Evolutionary conservation across 2,888 invertebrate species (phyloP).

Genomic region (Baronia brevicornis): DNA sequence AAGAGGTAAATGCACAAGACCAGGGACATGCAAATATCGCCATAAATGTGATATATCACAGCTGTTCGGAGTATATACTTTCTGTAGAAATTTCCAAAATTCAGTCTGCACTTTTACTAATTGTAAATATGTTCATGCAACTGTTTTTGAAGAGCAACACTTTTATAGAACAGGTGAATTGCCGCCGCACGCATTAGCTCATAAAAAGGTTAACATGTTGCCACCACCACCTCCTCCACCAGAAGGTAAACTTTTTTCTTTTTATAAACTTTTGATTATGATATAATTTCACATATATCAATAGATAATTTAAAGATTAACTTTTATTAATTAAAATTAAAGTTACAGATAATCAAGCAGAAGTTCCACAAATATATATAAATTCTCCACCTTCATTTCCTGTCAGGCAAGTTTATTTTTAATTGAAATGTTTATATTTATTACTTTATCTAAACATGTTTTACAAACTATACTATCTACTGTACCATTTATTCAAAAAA

Average conservation of each 20-base stretch:
- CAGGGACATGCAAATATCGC: slow-evolving; percentile 34
- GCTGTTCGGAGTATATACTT: slow-evolving; percentile 41
- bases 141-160: slow-evolving; percentile 48
- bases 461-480: not conserved
- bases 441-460: not conserved
- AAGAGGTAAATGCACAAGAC: slow-evolving; percentile 41
- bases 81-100: slow-evolving; percentile 53
- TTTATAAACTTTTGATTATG: not conserved
- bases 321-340: not conserved
- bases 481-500: too few species aligned
- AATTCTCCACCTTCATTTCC: slow-evolving; percentile 5
- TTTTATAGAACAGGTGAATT: slow-evolving; percentile 44
- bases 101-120: slow-evolving; percentile 32
- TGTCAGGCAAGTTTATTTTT: slow-evolving; percentile 3
- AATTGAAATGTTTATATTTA: not conserved
- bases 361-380: not conserved
- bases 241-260: slow-evolving; percentile 2
- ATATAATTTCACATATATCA: not conserved
- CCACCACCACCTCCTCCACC: slow-evolving; percentile 31
- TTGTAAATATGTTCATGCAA: slow-evolving; percentile 54
- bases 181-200: slow-evolving; percentile 39
- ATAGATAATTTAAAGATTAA: not conserved
- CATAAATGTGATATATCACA: slow-evolving; percentile 44
- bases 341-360: not conserved
- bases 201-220: slow-evolving; percentile 27